Percentiles rank a stretch among this genome's conserved stretches.
Evolutionary conservation across 2,888 invertebrate genomes (phyloP).

Genomic region (Megastigmus dorsalis): DNA sequence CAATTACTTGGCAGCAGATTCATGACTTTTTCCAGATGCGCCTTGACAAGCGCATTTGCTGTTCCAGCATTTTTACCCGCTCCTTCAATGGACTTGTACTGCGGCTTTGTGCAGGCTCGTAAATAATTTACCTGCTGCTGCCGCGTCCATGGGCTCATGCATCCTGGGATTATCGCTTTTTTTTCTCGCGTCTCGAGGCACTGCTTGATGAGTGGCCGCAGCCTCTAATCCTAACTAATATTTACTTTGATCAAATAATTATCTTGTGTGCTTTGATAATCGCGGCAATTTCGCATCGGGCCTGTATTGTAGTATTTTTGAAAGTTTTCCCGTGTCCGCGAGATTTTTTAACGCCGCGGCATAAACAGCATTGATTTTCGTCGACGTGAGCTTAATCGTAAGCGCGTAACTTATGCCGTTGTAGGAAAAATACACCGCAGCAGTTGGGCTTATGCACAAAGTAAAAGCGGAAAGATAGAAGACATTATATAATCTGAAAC

Average conservation of each 20-base stretch:
- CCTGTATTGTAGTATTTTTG: background rate
- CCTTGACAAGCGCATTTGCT: slow-evolving; percentile 15
- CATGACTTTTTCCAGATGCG: background rate
- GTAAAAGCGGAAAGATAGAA: too few species aligned
- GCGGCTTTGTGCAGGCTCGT: background rate
- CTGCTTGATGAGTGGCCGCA: too few species aligned
- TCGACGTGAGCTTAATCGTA: background rate
- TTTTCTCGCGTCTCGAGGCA: background rate
- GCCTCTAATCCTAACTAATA: slow-evolving; percentile 1
- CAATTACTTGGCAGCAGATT: slow-evolving; percentile 22
- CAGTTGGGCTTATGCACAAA: background rate
- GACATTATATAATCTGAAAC: too few species aligned
- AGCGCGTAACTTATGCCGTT: background rate
- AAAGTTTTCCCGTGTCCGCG: background rate
- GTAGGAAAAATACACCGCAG: background rate
- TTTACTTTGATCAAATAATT: slow-evolving; percentile 22
- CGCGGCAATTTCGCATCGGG: too few species aligned
- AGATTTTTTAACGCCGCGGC: background rate
- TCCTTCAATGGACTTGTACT: slow-evolving; percentile 1
- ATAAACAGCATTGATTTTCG: too few species aligned
- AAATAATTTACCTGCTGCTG: slow-evolving; percentile 23
- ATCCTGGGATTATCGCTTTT: slow-evolving; percentile 25
- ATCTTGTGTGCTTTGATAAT: background rate
- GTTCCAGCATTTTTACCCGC: background rate
- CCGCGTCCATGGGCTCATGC: too few species aligned